A percentile compares a stretch with the other conserved stretches of the same genome.
Conservation (phyloP, 2,113 vertebrate genomes). For the Prietella phreatophila region DNA sequence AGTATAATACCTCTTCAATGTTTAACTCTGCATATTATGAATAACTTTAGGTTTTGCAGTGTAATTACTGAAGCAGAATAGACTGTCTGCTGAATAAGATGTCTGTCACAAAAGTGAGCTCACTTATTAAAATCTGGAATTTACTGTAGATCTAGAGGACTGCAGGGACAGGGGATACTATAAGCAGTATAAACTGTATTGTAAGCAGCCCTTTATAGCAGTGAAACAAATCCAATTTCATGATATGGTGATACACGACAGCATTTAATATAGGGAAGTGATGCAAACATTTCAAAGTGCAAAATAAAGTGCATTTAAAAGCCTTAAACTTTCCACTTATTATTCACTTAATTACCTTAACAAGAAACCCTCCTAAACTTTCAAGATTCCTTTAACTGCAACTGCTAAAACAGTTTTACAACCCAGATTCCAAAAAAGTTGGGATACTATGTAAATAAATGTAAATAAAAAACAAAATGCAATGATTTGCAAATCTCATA, state of each 20-base stretch:
- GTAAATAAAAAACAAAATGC: too few species aligned
- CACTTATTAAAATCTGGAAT: neutral
- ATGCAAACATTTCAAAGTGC: neutral
- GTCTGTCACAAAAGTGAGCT: neutral
- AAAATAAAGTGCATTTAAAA: neutral
- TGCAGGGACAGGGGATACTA: neutral
- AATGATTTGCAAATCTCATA: too few species aligned
- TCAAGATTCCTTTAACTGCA: neutral
- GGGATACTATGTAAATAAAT: too few species aligned
- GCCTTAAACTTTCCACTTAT: neutral
- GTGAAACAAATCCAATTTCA: neutral
- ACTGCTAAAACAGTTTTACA: too few species aligned
- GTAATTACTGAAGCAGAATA: neutral
- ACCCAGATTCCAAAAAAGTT: too few species aligned
- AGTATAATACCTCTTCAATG: neutral
- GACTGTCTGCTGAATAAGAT: neutral
- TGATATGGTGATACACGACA: neutral
- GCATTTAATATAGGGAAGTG: neutral
- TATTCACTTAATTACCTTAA: neutral
- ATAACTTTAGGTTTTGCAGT: too few species aligned
- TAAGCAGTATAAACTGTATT: neutral
- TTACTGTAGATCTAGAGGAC: neutral
- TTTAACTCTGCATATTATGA: neutral
- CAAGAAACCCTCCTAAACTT: neutral
- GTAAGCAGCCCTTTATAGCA: neutral